Evolutionary conservation across 35 echinoderm and acorn worm species (phyloP).

Genomic region (Eucidaris tribuloides): DNA sequence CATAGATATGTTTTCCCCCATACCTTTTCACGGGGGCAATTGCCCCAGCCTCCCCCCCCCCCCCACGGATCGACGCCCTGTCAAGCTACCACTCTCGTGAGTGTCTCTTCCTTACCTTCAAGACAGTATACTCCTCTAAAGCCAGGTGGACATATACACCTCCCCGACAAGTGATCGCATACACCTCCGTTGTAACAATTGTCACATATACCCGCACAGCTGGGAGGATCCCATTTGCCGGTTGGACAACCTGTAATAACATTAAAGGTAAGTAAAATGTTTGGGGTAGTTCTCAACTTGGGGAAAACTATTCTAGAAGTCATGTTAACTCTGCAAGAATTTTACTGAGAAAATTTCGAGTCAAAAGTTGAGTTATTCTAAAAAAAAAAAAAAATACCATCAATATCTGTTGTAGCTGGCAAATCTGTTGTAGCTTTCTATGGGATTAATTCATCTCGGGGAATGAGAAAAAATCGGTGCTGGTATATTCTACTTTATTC

Average conservation of each 20-base stretch:
- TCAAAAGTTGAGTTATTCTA: too few relatives aligned
- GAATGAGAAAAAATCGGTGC: too few relatives aligned
- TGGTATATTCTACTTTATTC: too few relatives aligned
- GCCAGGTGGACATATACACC: conserved; percentile 64
- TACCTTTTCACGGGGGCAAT: too few relatives aligned
- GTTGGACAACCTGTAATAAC: conserved; percentile 50
- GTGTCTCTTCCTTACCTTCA: conserved; percentile 32
- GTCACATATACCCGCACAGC: conserved; percentile 43
- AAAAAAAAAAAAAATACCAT: too few relatives aligned
- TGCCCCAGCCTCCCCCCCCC: too few relatives aligned
- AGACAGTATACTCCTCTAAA: conserved; percentile 52
- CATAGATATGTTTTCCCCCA: too few relatives aligned
- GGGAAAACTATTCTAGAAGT: background rate
- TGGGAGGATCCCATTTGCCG: conserved; percentile 44
- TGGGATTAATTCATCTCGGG: too few relatives aligned
- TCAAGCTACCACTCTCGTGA: too few relatives aligned
- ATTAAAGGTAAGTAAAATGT: background rate
- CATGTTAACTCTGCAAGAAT: background rate
- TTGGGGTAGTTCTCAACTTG: background rate
- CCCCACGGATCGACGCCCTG: too few relatives aligned
- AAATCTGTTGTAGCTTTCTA: too few relatives aligned
- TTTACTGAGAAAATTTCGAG: background rate
- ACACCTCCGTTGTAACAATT: conserved; percentile 73
- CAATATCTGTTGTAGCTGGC: background rate
- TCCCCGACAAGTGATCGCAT: conserved; percentile 41